Evolutionary conservation across 2,797 vertebrate genomes (phyloP).

Genomic region (Gymnothorax javanicus): DNA sequence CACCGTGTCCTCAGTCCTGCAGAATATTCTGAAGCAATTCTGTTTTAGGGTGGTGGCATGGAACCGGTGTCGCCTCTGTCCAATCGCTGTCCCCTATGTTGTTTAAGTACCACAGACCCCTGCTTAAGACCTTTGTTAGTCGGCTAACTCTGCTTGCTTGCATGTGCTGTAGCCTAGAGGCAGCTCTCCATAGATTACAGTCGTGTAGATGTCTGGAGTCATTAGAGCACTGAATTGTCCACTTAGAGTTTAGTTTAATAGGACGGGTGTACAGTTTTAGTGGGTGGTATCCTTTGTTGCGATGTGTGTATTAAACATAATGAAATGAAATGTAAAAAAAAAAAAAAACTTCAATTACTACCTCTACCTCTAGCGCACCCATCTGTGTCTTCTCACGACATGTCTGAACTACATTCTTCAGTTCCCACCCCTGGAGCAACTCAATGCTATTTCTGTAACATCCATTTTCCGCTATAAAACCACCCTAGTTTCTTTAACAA

Average conservation of each 20-base stretch:
- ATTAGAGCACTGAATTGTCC: not conserved
- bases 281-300: conserved; percentile 4
- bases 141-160: conserved; percentile 77
- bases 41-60: conserved; percentile 99
- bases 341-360: not conserved
- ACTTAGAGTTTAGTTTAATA: not conserved
- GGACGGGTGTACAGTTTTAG: conserved; percentile 18
- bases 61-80: conserved; percentile 98
- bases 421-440: not conserved
- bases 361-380: not conserved
- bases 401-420: not conserved
- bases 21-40: conserved; percentile 99
- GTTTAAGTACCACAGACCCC: conserved; percentile 83
- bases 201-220: not conserved
- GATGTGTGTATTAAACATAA: not conserved
- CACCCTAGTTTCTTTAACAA: not conserved
- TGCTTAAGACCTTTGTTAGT: conserved; percentile 89
- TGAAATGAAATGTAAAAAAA: not conserved
- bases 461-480: not conserved
- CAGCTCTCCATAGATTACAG: conserved; percentile 16
- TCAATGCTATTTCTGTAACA: not conserved
- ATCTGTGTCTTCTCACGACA: not conserved
- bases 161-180: conserved; percentile 62
- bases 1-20: conserved; percentile 82
- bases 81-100: conserved; percentile 90